Evolutionary conservation across 2,113 vertebrate species (phyloP).

Genomic region (Gasterosteus aculeatus): DNA sequence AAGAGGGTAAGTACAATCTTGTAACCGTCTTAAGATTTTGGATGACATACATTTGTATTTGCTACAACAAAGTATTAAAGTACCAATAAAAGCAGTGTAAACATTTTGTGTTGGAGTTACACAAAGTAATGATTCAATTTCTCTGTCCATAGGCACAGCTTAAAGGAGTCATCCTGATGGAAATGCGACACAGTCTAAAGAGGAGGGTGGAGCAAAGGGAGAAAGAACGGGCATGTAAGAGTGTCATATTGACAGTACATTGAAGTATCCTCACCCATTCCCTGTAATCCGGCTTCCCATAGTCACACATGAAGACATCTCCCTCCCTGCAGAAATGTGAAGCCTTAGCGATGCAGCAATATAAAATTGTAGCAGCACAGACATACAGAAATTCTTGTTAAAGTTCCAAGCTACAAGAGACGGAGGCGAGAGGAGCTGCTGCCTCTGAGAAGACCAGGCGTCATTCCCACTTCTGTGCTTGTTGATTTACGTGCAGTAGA

Average conservation of each 20-base stretch:
- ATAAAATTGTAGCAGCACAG: neutral
- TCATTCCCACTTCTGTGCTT: constrained; percentile 4
- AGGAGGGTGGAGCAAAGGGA: constrained; percentile 23
- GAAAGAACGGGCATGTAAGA: constrained; percentile 19
- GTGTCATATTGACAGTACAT: neutral
- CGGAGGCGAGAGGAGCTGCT: constrained; percentile 8
- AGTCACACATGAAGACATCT: constrained; percentile 12
- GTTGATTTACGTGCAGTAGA: neutral
- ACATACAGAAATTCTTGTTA: constrained; percentile 19
- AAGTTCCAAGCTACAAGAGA: constrained; percentile 22
- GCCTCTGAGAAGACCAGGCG: constrained; percentile 12
- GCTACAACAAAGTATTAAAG: neutral
- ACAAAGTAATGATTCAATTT: constrained; percentile 14
- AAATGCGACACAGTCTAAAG: constrained; percentile 2
- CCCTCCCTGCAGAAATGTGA: constrained; percentile 16
- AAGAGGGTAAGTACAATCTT: constrained; percentile 45
- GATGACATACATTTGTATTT: neutral
- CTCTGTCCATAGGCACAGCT: constrained; percentile 58
- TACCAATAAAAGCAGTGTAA: neutral
- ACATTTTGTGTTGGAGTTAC: neutral
- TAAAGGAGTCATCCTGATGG: constrained; percentile 34
- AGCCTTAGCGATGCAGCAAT: constrained; percentile 36
- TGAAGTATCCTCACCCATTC: constrained; percentile 9
- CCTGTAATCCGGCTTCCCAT: constrained; percentile 5
- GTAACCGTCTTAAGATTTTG: neutral